Conservation (phyloP, 1,140 invertebrate genomes). For the Ephestia elutella region DNA sequence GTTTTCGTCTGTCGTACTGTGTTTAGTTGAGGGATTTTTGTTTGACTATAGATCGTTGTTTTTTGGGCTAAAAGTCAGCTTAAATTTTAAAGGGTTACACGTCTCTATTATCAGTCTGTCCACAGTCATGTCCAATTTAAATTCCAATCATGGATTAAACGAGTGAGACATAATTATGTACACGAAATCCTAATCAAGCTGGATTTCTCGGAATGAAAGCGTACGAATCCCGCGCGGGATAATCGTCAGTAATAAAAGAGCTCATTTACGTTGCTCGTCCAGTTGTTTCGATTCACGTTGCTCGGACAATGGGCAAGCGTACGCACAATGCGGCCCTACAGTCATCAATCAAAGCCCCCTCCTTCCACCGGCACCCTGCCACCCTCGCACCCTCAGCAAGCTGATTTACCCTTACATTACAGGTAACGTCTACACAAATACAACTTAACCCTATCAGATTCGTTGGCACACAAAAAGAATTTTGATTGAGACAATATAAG, state of each 20-base stretch:
- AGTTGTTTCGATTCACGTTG: constrained; percentile 56
- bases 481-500: background rate
- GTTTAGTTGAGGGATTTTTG: background rate
- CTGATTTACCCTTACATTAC: constrained; percentile 41
- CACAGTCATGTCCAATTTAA: too few relatives aligned
- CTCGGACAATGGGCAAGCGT: constrained; percentile 55
- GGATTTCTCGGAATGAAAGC: constrained; percentile 20
- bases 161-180: too few relatives aligned
- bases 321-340: constrained; percentile 53
- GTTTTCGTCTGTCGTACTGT: background rate
- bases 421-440: constrained; percentile 36
- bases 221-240: constrained; percentile 20
- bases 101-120: too few relatives aligned
- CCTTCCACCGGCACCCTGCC: constrained; percentile 14
- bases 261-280: constrained; percentile 45
- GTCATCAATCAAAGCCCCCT: constrained; percentile 65
- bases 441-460: constrained; percentile 23
- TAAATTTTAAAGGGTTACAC: too few relatives aligned
- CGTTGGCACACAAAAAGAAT: background rate
- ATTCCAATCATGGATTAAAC: too few relatives aligned
- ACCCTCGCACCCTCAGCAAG: constrained; percentile 19
- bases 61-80: too few relatives aligned
- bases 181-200: constrained; percentile 20
- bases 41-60: too few relatives aligned
- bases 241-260: constrained; percentile 44